Evolutionary conservation across 2,797 vertebrate species (phyloP).

Genomic region (Aeoliscus strigatus): DNA sequence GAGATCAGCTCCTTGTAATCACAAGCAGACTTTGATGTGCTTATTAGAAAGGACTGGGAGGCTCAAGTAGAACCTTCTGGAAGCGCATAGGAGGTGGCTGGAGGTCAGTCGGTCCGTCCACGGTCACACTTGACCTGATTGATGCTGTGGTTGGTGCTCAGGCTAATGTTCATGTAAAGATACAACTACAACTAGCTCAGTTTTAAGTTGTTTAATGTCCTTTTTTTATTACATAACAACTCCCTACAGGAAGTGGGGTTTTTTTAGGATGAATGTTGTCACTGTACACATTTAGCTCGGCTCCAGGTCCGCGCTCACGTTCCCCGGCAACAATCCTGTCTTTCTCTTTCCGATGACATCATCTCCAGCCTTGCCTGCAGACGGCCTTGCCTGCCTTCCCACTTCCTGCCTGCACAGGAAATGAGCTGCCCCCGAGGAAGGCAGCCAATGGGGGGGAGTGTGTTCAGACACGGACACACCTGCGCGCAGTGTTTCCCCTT

Average conservation of each 20-base stretch:
- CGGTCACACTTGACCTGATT: too few species aligned
- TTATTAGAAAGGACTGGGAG: not conserved
- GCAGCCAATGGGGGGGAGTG: conserved; percentile 31
- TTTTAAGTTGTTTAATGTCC: too few species aligned
- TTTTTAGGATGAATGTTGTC: not conserved
- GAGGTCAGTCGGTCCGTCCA: too few species aligned
- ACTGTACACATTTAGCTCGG: not conserved
- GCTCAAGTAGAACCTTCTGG: not conserved
- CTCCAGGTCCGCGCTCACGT: conserved; percentile 7
- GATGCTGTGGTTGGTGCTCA: too few species aligned
- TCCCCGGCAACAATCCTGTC: conserved; percentile 49
- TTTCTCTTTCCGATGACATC: conserved; percentile 66
- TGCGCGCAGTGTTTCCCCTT: conserved; percentile 56
- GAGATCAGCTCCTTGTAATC: conserved; percentile 58
- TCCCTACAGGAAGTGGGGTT: too few species aligned
- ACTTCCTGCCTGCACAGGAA: conserved; percentile 66
- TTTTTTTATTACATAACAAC: too few species aligned
- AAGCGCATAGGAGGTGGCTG: not conserved
- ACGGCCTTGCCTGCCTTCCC: conserved; percentile 45
- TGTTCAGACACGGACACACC: conserved; percentile 66
- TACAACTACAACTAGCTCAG: too few species aligned
- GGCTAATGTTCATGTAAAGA: too few species aligned
- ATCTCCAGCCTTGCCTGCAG: conserved; percentile 17
- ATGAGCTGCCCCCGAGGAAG: conserved; percentile 32
- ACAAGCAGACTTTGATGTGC: conserved; percentile 31